Evolutionary conservation across 2,888 invertebrate species (phyloP).

Genomic region (Caenorhabditis sulstoni): DNA sequence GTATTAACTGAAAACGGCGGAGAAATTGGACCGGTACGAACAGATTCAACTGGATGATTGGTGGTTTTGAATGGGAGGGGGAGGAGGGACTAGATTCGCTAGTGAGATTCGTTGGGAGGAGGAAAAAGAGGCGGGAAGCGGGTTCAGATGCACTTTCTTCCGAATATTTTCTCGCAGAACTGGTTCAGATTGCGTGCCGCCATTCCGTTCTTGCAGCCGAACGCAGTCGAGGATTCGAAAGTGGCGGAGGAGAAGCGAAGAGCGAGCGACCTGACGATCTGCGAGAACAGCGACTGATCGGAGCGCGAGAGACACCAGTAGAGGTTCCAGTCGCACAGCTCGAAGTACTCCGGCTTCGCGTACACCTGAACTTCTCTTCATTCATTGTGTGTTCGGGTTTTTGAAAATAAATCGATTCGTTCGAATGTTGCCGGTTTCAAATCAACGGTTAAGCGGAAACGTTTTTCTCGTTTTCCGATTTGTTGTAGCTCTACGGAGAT

Average conservation of each 20-base stretch:
- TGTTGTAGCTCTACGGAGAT: too few species aligned
- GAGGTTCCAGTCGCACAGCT: slow-evolving; percentile 71
- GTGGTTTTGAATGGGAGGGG: slow-evolving; percentile 22
- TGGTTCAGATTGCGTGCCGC: slow-evolving; percentile 62
- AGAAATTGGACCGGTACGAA: slow-evolving; percentile 11
- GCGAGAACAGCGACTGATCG: slow-evolving; percentile 48
- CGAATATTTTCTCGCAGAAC: slow-evolving; percentile 63
- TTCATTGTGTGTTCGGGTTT: too few species aligned
- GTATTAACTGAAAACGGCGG: not conserved
- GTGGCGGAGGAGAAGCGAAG: slow-evolving; percentile 53
- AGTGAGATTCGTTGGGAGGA: slow-evolving; percentile 27
- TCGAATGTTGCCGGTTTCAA: too few species aligned
- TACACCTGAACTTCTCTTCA: too few species aligned
- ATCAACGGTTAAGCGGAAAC: too few species aligned
- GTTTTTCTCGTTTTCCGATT: too few species aligned
- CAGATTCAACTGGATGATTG: too few species aligned
- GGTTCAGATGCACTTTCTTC: slow-evolving; percentile 64
- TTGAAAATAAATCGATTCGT: too few species aligned
- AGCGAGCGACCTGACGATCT: slow-evolving; percentile 57
- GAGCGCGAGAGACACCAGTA: slow-evolving; percentile 67
- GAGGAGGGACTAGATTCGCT: slow-evolving; percentile 40
- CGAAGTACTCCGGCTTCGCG: slow-evolving; percentile 63
- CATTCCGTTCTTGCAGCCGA: slow-evolving; percentile 63
- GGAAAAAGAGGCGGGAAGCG: not conserved
- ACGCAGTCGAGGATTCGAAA: slow-evolving; percentile 61